Base-by-base conservation (phyloP, 2,797 vertebrate species). In the Notamacropus eugenii region DNA sequence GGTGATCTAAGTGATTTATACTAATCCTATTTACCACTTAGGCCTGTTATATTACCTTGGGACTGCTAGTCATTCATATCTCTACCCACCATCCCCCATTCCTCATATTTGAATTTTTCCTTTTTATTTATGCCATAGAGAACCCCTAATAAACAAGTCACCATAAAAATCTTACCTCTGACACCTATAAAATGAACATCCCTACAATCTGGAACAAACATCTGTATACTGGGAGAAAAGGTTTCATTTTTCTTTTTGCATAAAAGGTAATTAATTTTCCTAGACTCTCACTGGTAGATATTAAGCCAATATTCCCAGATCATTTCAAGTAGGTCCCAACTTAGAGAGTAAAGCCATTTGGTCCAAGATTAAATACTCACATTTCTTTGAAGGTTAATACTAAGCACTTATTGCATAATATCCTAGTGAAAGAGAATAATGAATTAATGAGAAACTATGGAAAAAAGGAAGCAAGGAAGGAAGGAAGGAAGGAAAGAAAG, bases 1-100 rank as follows among this genome's bases (percentile, higher is more conserved):
- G 28, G 90, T 82, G 56, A 91, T 14, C 50, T 92, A n/a, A 93
- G 13, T 96, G 40, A 93, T 54, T 94, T 91, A 54, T 92, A 94
- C 55, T 94, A 3, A 22, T 56, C 31, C 91, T 52, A 93, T 96
- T 94, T 92, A 92, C 91, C 54, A 90, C 55, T 93, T 57, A 92
- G 12, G 82, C 55, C 56, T 91, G 74, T 4, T 57, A 74, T 92
- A 27, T 74, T 54, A 90, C 92, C 59, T 91, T 52, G 1, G 92
- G 24, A 10, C 16, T 57, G 87, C 87, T 95, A 94, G 59, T 87
- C 57, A 93, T 92, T 24, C 91, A 27, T 29, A 93, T 92, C 93
- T 91, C 55, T 27, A 50, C 28, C 40, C 24, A 28, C 62, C 16
- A 19, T n/a, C 4, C 14, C 4, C 74, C 40, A 87, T 27, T 87